Evolutionary conservation across 2,888 invertebrate species (phyloP).

Genomic region (Pollenia labialis): DNA sequence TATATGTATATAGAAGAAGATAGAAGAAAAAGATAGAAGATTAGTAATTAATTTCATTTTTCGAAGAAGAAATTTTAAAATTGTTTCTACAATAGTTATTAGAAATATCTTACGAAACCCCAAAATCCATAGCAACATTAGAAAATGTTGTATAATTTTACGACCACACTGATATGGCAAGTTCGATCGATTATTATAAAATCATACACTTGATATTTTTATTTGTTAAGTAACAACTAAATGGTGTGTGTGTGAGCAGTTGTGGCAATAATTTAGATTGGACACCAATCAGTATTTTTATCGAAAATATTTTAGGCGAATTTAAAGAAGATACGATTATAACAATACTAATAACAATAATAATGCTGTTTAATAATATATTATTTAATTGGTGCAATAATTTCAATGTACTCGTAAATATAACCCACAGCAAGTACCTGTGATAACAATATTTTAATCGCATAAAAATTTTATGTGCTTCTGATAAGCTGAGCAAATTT

Average conservation of each 20-base stretch:
- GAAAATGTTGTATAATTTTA: constrained; percentile 2
- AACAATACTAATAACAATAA: not conserved
- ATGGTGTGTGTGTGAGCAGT: not conserved
- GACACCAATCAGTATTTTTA: constrained; percentile 1
- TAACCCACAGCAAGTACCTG: too few species aligned
- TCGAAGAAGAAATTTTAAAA: too few species aligned
- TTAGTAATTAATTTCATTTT: too few species aligned
- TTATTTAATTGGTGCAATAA: not conserved
- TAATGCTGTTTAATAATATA: not conserved
- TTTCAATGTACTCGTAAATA: too few species aligned
- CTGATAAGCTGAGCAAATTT: too few species aligned
- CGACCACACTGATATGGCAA: not conserved
- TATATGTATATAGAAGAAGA: too few species aligned
- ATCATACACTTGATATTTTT: not conserved
- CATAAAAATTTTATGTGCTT: too few species aligned
- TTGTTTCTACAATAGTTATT: too few species aligned
- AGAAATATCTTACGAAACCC: too few species aligned
- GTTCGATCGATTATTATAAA: not conserved
- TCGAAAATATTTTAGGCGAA: not conserved
- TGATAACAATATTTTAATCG: too few species aligned
- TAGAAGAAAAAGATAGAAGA: too few species aligned
- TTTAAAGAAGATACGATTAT: not conserved
- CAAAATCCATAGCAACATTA: not conserved
- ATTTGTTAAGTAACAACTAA: constrained; percentile 1
- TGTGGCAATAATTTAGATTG: constrained; percentile 9